Percentiles rank a stretch among this genome's conserved stretches.
Evolutionary conservation across 1,140 invertebrate genomes (phyloP).

Genomic region (Trichonephila clavipes): DNA sequence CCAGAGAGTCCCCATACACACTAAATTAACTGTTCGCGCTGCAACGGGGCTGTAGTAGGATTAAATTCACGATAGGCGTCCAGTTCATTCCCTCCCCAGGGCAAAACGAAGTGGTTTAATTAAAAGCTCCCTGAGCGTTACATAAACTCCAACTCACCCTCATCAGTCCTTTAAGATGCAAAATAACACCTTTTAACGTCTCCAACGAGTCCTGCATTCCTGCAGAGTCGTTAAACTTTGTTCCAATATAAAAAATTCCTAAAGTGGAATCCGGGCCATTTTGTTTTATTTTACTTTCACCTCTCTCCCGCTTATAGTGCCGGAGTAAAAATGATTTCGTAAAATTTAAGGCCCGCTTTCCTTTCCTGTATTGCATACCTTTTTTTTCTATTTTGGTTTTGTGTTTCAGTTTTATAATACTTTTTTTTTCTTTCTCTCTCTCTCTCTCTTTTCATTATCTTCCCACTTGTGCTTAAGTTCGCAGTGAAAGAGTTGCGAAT

Average conservation of each 20-base stretch:
- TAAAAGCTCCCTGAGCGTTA: constrained; percentile 58
- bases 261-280: constrained; percentile 61
- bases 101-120: constrained; percentile 61
- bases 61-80: constrained; percentile 8
- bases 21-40: not conserved
- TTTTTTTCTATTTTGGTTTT: not conserved
- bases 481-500: not conserved
- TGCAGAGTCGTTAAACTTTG: constrained; percentile 71
- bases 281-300: constrained; percentile 36
- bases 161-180: constrained; percentile 71
- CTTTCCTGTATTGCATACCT: constrained; percentile 60
- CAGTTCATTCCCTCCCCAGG: constrained; percentile 33
- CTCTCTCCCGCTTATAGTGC: not conserved
- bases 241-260: constrained; percentile 62
- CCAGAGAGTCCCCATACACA: not conserved
- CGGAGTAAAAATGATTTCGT: constrained; percentile 71
- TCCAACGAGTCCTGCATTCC: constrained; percentile 40
- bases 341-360: constrained; percentile 63
- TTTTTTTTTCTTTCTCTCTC: no score
- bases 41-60: not conserved
- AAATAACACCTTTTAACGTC: constrained; percentile 70
- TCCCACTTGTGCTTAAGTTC: not conserved
- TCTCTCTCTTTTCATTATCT: not conserved
- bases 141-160: constrained; percentile 66
- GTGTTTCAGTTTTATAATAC: not conserved